phyloP scores from a whole-genome alignment of 2,113 vertebrate genomes.

The Monarcha castaneiventris region DNA sequence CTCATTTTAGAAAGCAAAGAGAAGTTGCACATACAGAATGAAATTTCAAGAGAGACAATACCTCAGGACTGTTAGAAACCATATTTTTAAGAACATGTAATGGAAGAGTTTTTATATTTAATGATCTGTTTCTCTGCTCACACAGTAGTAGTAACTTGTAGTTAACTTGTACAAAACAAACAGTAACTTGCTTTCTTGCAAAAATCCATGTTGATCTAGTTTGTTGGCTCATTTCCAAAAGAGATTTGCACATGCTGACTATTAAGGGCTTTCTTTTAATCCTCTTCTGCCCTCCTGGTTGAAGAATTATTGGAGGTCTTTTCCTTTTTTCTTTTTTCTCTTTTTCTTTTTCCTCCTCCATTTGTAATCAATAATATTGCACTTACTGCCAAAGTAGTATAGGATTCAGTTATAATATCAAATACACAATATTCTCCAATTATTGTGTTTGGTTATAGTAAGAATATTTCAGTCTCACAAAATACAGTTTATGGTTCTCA shows the following conservation, averaged over 20 bases:
- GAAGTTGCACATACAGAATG: not conserved
- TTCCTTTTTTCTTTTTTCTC: accelerated
- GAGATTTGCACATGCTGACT: not conserved
- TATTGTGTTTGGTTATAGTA: not conserved
- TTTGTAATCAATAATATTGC: not conserved
- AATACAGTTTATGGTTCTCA: not conserved
- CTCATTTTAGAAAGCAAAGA: not conserved
- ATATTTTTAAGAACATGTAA: not conserved
- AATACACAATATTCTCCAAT: not conserved
- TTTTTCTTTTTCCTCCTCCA: accelerated
- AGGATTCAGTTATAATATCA: not conserved
- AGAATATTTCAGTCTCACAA: not conserved
- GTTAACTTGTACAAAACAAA: not conserved
- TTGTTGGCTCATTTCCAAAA: not conserved
- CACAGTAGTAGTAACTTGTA: not conserved
- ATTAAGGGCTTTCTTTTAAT: not conserved
- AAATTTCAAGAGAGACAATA: not conserved
- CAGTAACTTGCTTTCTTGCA: not conserved
- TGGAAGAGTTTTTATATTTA: not conserved
- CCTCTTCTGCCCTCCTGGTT: not conserved
- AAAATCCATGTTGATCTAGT: not conserved
- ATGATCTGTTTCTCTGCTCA: not conserved
- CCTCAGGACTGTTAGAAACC: not conserved
- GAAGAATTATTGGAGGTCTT: not conserved
- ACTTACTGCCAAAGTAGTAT: not conserved